Percentiles rank a stretch among this genome's conserved stretches.
phyloP scores from a whole-genome alignment of 2,797 vertebrate genomes.

The Antrozous pallidus region DNA sequence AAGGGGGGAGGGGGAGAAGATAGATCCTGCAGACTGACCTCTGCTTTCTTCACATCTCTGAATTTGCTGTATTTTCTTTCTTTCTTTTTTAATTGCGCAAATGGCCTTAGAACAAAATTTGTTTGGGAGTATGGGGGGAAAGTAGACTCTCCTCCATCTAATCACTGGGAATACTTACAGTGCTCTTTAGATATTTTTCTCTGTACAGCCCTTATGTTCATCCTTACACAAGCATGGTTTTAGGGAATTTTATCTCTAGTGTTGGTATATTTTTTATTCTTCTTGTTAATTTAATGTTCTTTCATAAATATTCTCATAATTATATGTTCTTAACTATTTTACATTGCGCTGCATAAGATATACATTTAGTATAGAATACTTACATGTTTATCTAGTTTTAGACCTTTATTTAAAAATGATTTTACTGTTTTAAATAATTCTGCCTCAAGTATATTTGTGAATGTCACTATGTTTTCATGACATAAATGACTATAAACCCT shows the following conservation, averaged over 20 bases:
- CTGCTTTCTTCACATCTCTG: background rate
- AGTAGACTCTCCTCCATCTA: background rate
- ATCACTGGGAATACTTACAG: background rate
- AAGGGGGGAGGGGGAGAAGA: too few species aligned
- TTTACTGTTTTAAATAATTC: conserved; percentile 49
- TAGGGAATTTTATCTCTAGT: background rate
- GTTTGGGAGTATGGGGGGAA: background rate
- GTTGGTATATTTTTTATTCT: background rate
- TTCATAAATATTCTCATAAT: conserved; percentile 26
- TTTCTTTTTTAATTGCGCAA: background rate
- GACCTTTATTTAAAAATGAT: conserved; percentile 18
- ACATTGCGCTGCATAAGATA: background rate
- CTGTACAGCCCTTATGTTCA: background rate
- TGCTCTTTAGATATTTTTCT: background rate
- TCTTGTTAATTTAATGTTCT: background rate
- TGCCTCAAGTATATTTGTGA: background rate
- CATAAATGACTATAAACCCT: background rate
- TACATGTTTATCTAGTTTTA: conserved; percentile 10
- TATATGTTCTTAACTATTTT: conserved; percentile 37
- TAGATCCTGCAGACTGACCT: too few species aligned
- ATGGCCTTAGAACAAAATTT: background rate
- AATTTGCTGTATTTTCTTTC: background rate
- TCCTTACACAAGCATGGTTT: background rate
- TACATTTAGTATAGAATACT: background rate
- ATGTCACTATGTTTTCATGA: background rate